phyloP scores from a whole-genome alignment of 1,140 invertebrate genomes.

The Caenorhabditis tropicalis region DNA sequence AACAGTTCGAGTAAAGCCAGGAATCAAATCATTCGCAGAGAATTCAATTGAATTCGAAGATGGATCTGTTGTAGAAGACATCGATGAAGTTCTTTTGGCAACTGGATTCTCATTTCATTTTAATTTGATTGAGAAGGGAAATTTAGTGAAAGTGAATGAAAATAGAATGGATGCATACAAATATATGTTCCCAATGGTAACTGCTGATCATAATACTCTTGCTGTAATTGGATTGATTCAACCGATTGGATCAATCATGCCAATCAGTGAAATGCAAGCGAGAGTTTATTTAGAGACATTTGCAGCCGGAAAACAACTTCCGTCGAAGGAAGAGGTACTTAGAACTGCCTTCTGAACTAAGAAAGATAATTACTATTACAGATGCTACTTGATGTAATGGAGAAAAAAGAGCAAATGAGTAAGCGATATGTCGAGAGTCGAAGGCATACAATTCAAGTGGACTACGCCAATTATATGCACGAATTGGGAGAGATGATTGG shows the following conservation, averaged over 20 bases:
- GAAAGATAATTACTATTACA: not conserved
- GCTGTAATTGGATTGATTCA: slow-evolving; percentile 73
- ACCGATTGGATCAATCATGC: slow-evolving; percentile 59
- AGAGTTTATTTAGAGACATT: slow-evolving; percentile 61
- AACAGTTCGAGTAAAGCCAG: slow-evolving; percentile 71
- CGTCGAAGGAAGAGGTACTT: slow-evolving; percentile 27
- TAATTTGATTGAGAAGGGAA: slow-evolving; percentile 54
- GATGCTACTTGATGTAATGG: slow-evolving; percentile 53
- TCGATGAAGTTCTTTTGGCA: slow-evolving; percentile 60
- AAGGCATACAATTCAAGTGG: slow-evolving; percentile 69
- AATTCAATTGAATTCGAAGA: slow-evolving; percentile 73
- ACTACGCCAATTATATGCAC: slow-evolving; percentile 72
- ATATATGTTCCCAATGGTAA: slow-evolving; percentile 73
- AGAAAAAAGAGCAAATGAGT: slow-evolving; percentile 48
- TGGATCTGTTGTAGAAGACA: slow-evolving; percentile 60
- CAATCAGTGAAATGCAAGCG: slow-evolving; percentile 63
- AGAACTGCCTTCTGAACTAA: not conserved
- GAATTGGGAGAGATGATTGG: slow-evolving; percentile 73
- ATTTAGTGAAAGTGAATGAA: slow-evolving; percentile 58
- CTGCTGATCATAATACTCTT: slow-evolving; percentile 61
- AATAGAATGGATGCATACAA: slow-evolving; percentile 73
- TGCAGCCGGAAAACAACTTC: slow-evolving; percentile 48
- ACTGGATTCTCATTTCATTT: slow-evolving; percentile 73
- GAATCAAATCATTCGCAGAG: slow-evolving; percentile 71
- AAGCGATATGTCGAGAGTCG: slow-evolving; percentile 58